These are phyloP conservation scores for Pentalonia nigronervosa DNA, from an alignment of 1,140 invertebrate species.

Conservation along the genomic window DNA sequence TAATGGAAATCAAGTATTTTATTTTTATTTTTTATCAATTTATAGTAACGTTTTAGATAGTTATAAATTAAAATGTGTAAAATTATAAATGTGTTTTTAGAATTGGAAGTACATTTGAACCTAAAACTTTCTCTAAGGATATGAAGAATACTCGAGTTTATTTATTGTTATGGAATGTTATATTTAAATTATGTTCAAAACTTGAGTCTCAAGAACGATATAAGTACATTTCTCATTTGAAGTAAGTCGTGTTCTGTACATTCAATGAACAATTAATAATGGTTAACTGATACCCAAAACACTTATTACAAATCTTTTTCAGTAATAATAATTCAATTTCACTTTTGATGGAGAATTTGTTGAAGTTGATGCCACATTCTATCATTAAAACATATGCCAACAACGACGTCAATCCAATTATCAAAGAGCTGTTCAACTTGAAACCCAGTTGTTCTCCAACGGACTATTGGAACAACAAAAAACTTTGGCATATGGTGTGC, in stretches of 20 bases:
- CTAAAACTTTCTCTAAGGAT: constrained; percentile 71
- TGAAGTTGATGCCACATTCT: constrained; percentile 58
- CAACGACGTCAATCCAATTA: constrained; percentile 60
- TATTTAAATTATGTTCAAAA: constrained; percentile 74
- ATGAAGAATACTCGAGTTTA: constrained; percentile 73
- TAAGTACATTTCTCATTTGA: constrained; percentile 71
- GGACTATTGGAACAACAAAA: constrained; percentile 64
- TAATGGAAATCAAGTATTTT: constrained; percentile 5
- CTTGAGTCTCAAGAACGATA: constrained; percentile 74
- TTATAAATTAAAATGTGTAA: background rate
- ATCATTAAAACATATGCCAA: constrained; percentile 58
- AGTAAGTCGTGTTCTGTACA: constrained; percentile 45
- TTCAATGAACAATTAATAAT: background rate
- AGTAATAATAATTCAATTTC: constrained; percentile 61
- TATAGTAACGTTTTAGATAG: constrained; percentile 52
- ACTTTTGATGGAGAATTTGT: constrained; percentile 58
- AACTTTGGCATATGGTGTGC: constrained; percentile 72
- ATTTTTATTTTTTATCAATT: constrained; percentile 36
- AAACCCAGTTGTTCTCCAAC: background rate
- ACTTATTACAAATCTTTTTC: background rate
- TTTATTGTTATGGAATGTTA: constrained; percentile 76
- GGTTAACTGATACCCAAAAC: background rate
- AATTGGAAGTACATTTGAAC: constrained; percentile 70
- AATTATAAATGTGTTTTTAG: constrained; percentile 62
- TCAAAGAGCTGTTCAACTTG: constrained; percentile 61